Evolutionary conservation across 2,113 vertebrate genomes (phyloP).

Genomic region (Calyptommatus sinebrachiatus): DNA sequence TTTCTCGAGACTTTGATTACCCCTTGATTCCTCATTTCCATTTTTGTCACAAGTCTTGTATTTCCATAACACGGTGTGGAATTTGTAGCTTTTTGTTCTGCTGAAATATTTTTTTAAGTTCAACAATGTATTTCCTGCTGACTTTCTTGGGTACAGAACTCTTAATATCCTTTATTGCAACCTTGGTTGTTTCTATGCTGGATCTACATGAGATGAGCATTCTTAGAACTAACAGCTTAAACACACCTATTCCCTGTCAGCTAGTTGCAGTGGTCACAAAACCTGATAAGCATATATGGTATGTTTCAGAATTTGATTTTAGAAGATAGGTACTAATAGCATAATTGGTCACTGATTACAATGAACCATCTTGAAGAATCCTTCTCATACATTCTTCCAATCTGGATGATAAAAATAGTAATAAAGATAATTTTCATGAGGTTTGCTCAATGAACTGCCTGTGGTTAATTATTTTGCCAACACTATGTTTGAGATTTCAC

Average conservation of each 20-base stretch:
- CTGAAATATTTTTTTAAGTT: background rate
- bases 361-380: background rate
- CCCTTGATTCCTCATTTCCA: background rate
- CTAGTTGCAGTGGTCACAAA: background rate
- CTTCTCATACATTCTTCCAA: background rate
- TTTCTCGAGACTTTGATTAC: too few relatives aligned
- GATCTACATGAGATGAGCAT: too few relatives aligned
- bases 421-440: background rate
- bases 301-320: background rate
- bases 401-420: background rate
- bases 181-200: too few relatives aligned
- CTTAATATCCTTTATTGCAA: too few relatives aligned
- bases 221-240: too few relatives aligned
- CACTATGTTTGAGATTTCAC: background rate
- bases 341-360: too few relatives aligned
- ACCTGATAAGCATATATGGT: background rate
- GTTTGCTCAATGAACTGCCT: background rate
- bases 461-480: constrained; percentile 21
- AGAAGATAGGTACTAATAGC: background rate
- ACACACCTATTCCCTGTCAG: too few relatives aligned
- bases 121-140: too few relatives aligned
- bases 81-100: background rate
- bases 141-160: background rate
- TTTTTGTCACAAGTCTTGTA: background rate
- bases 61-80: background rate